A percentile compares a stretch with the other conserved stretches of the same genome.
Evolutionary conservation across 2,113 vertebrate species (phyloP).

Genomic region (Corydoras maculifer): DNA sequence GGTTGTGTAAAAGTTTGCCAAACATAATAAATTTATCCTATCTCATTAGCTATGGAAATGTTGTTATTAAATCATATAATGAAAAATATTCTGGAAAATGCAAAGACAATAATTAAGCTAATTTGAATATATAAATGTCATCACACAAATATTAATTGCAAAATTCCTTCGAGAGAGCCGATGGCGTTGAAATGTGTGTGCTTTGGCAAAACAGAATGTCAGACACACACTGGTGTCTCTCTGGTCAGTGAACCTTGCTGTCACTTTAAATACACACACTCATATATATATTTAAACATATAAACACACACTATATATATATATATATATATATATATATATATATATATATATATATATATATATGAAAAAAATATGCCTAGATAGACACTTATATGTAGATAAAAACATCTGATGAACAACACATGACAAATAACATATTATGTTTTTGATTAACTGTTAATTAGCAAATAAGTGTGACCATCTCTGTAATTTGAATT

Average conservation of each 20-base stretch:
- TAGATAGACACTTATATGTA: no score
- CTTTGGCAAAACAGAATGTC: constrained; percentile 27
- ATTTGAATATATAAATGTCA: constrained; percentile 47
- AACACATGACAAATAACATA: no score
- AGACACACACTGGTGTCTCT: constrained; percentile 12
- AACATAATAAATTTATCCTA: constrained; percentile 34
- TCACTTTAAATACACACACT: neutral
- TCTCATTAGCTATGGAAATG: constrained; percentile 42
- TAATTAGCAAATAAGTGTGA: no score
- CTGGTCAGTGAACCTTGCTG: constrained; percentile 18
- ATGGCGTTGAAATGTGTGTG: constrained; percentile 23
- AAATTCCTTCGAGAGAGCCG: constrained; percentile 37
- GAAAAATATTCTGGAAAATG: constrained; percentile 39
- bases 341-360: no score
- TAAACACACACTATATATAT: no score
- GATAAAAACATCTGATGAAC: no score
- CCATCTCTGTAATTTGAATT: no score
- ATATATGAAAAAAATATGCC: no score
- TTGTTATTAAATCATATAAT: constrained; percentile 40
- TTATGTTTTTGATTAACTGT: no score
- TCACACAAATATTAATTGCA: constrained; percentile 45
- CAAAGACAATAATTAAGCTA: constrained; percentile 40
- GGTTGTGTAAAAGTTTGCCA: constrained; percentile 29
- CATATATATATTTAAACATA: no score
- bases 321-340: no score